phyloP scores from a whole-genome alignment of 2,113 vertebrate species.

The Lepus timidus region DNA sequence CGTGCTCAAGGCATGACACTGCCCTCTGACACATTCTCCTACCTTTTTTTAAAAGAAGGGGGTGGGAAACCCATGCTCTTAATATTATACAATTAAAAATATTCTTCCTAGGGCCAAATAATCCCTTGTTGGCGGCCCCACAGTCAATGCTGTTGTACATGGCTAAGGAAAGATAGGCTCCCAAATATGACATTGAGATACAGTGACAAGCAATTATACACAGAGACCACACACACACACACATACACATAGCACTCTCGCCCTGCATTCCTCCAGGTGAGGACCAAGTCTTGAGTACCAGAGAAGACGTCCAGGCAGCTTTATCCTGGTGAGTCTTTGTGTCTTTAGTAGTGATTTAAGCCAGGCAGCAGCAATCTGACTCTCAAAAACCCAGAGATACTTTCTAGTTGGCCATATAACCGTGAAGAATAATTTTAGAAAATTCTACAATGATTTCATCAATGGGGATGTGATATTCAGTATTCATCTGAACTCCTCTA shows the following conservation, averaged over 20 bases:
- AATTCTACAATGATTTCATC: slow-evolving; percentile 80
- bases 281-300: neutral
- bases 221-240: neutral
- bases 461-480: slow-evolving; percentile 69
- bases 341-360: slow-evolving; percentile 60
- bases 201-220: slow-evolving; percentile 36
- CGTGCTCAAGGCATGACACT: neutral
- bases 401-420: slow-evolving; percentile 72
- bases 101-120: neutral
- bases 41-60: neutral
- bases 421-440: slow-evolving; percentile 75
- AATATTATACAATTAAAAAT: slow-evolving; percentile 42
- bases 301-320: slow-evolving; percentile 37
- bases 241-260: neutral
- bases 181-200: slow-evolving; percentile 63
- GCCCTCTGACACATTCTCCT: neutral
- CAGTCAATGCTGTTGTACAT: neutral
- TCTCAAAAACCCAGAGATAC: slow-evolving; percentile 61
- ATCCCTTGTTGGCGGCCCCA: neutral
- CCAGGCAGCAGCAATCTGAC: neutral
- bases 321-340: slow-evolving; percentile 46
- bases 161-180: slow-evolving; percentile 49
- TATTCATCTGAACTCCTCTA: slow-evolving; percentile 73
- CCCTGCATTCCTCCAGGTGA: neutral
- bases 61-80: neutral